Evolutionary conservation across 2,113 vertebrate genomes (phyloP).

Genomic region (Strix aluco): DNA sequence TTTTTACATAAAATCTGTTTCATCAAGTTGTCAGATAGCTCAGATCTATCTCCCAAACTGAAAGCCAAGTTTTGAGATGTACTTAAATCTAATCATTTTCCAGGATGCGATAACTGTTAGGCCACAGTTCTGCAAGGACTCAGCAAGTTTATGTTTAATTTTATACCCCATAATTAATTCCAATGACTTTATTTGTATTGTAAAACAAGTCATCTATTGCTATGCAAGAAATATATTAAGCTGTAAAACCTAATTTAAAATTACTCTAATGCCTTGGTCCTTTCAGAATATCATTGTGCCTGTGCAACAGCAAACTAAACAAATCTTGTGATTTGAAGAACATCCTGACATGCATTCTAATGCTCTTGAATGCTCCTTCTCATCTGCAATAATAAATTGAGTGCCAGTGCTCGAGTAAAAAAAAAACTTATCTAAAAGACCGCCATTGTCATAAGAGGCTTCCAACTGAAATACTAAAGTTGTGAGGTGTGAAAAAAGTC

Average conservation of each 20-base stretch:
- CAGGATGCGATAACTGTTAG: neutral
- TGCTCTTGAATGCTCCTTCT: neutral
- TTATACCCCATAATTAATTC: neutral
- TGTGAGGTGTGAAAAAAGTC: neutral
- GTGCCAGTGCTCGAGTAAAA: neutral
- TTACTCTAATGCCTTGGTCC: neutral
- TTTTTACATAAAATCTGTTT: neutral
- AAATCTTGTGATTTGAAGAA: neutral
- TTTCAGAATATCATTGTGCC: neutral
- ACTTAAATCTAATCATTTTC: neutral
- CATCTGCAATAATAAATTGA: neutral
- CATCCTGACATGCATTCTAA: neutral
- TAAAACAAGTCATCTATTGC: neutral
- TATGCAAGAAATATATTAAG: neutral
- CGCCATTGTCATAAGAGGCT: neutral
- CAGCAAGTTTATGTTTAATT: neutral
- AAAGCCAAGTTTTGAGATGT: neutral
- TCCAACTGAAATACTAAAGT: neutral
- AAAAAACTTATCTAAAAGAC: neutral
- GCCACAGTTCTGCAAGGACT: neutral
- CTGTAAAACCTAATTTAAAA: constrained; percentile 3
- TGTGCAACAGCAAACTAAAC: neutral
- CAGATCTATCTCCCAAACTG: neutral
- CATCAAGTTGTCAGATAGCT: neutral
- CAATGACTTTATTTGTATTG: neutral